These are phyloP conservation scores for Glaucomys volans DNA, from an alignment of 2,113 vertebrate species.

Conservation along the genomic window DNA sequence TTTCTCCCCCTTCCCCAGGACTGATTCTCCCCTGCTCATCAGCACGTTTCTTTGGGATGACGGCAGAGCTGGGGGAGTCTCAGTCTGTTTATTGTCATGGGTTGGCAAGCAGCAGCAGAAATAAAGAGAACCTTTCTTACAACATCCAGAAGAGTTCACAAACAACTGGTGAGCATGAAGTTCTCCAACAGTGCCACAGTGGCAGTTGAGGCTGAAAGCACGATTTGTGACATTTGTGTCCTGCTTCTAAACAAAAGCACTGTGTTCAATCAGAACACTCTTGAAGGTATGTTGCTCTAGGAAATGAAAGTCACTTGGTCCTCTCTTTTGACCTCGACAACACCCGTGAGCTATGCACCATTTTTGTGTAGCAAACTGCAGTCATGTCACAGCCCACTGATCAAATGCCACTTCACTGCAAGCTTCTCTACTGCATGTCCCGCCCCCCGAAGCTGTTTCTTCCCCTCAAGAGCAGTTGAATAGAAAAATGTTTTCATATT, in stretches of 20 bases:
- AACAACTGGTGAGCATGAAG: neutral
- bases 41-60: neutral
- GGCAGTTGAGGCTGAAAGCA: no score
- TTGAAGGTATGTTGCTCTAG: neutral
- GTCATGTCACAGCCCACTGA: fast-evolving
- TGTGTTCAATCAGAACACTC: neutral
- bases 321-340: no score
- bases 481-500: neutral
- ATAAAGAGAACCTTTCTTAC: neutral
- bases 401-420: neutral
- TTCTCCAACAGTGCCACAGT: neutral
- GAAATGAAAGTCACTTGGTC: neutral
- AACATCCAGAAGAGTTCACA: no score
- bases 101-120: neutral
- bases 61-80: neutral
- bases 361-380: neutral
- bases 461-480: neutral
- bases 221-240: neutral
- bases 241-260: neutral
- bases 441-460: neutral
- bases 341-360: fast-evolving
- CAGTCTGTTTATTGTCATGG: neutral
- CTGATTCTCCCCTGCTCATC: neutral
- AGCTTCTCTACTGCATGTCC: neutral
- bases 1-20: neutral